Evolutionary conservation across 2,797 vertebrate genomes (phyloP), one percentile per base, ranked within the genome.

Genomic region (Tympanoctomys barrerae): DNA sequence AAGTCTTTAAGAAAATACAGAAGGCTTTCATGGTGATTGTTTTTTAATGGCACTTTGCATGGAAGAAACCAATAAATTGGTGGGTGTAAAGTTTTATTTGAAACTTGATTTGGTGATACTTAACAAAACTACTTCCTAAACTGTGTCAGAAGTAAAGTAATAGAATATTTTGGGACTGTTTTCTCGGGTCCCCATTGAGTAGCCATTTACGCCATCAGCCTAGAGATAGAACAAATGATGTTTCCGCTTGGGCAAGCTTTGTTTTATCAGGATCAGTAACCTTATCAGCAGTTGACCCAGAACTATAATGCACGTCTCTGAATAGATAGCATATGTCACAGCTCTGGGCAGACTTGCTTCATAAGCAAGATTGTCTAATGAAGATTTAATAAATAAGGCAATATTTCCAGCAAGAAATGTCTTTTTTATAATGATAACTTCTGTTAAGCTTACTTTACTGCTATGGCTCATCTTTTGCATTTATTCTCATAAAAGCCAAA

Each of bases 201-300:
- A 99, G 98, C 98, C 98, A 96, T 98, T 98, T 98, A 97, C 98
- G 98, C 99, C 98, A 98, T 98, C 98, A 98, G 98, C 98, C 98
- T 97, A 89, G 91, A 97, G 98, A 98, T 98, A 98, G 99, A 99
- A 99, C 99, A 99, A 99, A 99, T 99, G 98, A 99, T 98, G 98
- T 99, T 99, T 98, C 99, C 98, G 99, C 99, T 99, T 98, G 98
- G 98, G 98, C 99, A 99, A 98, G 98, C 98, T 99, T 99, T 99
- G 99, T 99, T 99, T 99, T 99, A 99, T 99, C 98, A 97, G 99
- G 99, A 99, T 99, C 99, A 98, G 99, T 99, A 99, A 99, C 99
- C 99, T 99, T 99, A 99, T 99, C 99, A 99, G 98, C 99, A 99
- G 98, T 98, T 99, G 99, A 99, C 99, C 99, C 99, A 99, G 99